A percentile compares a stretch with the other conserved stretches of the same genome.
Evolutionary conservation across 2,888 invertebrate genomes (phyloP).

Genomic region (Ectemnius cavifrons): DNA sequence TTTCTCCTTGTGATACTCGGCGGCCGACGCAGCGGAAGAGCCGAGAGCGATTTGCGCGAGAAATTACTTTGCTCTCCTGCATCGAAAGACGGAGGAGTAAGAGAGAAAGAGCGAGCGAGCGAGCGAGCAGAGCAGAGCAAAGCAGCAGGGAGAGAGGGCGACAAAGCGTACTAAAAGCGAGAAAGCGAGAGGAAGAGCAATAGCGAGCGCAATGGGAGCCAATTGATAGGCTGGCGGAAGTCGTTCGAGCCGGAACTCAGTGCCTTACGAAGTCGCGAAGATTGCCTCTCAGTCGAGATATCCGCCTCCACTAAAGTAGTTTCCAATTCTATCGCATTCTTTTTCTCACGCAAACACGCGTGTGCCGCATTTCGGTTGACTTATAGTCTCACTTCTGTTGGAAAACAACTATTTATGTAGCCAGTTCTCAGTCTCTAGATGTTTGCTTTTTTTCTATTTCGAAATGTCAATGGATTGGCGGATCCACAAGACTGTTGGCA

Average conservation of each 20-base stretch:
- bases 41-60: constrained; percentile 42
- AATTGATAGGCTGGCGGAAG: constrained; percentile 72
- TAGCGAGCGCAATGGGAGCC: constrained; percentile 66
- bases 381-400: no score
- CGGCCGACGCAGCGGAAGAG: constrained; percentile 31
- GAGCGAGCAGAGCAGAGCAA: constrained; percentile 30
- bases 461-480: no score
- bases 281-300: not conserved
- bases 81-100: constrained; percentile 21
- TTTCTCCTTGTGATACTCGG: constrained; percentile 70
- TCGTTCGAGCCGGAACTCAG: constrained; percentile 55
- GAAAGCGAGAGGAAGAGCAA: constrained; percentile 22
- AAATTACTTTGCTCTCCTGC: constrained; percentile 32
- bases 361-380: no score
- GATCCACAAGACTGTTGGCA: no score
- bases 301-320: no score
- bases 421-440: no score
- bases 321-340: no score
- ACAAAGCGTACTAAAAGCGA: not conserved
- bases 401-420: no score
- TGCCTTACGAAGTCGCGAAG: not conserved
- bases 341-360: no score
- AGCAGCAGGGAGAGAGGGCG: constrained; percentile 23
- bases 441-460: no score
- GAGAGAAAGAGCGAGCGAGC: constrained; percentile 31